phyloP scores from a whole-genome alignment of 2,797 vertebrate species.

The Gymnopithys bicolor region DNA sequence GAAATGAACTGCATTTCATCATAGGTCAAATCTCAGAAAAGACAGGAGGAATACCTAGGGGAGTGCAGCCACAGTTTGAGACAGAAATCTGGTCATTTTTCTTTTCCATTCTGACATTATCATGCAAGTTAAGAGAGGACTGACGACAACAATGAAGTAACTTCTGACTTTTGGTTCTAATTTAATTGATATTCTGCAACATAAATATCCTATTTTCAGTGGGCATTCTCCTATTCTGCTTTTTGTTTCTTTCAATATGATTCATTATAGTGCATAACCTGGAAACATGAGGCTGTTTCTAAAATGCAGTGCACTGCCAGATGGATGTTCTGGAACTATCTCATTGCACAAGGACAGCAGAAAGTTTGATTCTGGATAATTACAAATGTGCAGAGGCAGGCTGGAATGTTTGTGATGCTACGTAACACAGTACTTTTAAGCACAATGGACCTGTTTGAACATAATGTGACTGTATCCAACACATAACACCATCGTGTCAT shows the following conservation, averaged over 20 bases:
- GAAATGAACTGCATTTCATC: neutral
- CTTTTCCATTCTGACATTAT: neutral
- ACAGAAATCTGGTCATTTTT: neutral
- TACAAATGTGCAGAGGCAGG: neutral
- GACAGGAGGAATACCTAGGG: neutral
- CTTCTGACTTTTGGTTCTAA: neutral
- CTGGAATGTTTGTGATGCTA: neutral
- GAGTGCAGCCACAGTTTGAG: neutral
- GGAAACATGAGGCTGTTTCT: neutral
- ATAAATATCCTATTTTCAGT: neutral
- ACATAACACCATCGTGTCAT: neutral
- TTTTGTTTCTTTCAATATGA: neutral
- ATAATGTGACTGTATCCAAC: neutral
- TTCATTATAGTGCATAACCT: neutral
- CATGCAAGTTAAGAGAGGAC: neutral
- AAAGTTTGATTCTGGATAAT: neutral
- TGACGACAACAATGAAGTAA: neutral
- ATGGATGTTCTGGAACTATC: neutral
- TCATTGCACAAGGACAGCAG: neutral
- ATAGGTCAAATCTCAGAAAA: neutral
- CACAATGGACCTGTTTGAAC: neutral
- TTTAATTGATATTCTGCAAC: neutral
- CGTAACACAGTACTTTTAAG: neutral
- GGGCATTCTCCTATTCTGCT: neutral
- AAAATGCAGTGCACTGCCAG: neutral